Evolutionary conservation across 2,113 vertebrate species (phyloP).

Genomic region (Oceanodroma tethys): DNA sequence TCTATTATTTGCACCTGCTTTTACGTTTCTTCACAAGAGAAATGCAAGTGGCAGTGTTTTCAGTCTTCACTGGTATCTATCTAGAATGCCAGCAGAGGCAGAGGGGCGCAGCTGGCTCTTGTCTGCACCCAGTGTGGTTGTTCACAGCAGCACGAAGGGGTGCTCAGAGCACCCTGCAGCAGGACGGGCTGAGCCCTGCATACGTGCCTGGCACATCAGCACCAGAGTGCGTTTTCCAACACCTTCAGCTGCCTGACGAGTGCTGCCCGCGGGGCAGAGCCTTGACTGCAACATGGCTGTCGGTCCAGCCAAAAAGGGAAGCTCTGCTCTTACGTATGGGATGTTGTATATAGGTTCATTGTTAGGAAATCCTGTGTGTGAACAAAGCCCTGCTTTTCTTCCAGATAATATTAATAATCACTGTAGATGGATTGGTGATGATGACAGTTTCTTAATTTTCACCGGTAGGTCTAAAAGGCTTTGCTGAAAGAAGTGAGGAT

Average conservation of each 20-base stretch:
- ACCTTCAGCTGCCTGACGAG: not conserved
- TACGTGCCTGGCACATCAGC: rapidly evolving
- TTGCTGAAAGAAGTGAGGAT: not conserved
- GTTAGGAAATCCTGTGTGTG: conserved; percentile 25
- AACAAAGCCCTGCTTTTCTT: conserved; percentile 14
- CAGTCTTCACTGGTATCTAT: not conserved
- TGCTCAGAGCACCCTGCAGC: rapidly evolving
- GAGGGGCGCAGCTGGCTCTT: not conserved
- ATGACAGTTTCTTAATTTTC: not conserved
- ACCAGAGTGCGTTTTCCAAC: not conserved
- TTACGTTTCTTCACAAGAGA: not conserved
- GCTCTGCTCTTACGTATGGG: not conserved
- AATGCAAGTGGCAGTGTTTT: not conserved
- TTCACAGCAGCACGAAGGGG: not conserved
- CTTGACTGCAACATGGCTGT: not conserved
- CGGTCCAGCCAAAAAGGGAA: not conserved
- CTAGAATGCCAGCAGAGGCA: not conserved
- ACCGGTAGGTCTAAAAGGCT: not conserved
- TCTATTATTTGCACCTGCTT: not conserved
- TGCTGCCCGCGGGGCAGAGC: not conserved
- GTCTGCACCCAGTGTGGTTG: rapidly evolving
- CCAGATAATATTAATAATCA: not conserved
- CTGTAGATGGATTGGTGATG: not conserved
- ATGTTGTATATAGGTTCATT: not conserved
- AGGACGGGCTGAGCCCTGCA: not conserved